Conservation (phyloP, 2,113 vertebrate genomes). For the Microtus pennsylvanicus region DNA sequence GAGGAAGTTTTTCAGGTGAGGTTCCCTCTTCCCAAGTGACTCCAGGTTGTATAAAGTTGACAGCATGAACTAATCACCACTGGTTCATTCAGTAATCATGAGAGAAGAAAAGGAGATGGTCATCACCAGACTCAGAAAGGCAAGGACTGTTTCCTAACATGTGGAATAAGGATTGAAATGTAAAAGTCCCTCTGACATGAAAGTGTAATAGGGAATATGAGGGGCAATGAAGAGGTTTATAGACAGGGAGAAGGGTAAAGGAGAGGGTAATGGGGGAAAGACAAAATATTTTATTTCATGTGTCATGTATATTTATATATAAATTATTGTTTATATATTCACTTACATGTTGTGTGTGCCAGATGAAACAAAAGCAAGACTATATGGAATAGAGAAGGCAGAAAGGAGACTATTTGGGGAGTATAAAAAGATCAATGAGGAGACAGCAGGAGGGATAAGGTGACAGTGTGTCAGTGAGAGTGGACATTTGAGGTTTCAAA, state of each 20-base stretch:
- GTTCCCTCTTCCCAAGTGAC: no score
- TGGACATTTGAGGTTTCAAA: neutral
- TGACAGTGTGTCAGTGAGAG: neutral
- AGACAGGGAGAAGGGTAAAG: neutral
- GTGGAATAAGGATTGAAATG: neutral
- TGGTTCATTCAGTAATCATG: neutral
- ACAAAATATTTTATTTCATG: neutral
- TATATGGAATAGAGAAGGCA: neutral
- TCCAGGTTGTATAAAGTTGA: no score
- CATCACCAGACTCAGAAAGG: neutral
- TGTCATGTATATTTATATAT: neutral
- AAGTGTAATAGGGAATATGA: neutral
- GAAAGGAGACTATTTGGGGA: neutral
- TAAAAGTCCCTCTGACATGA: neutral
- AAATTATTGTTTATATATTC: neutral
- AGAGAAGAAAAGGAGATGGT: constrained; percentile 18
- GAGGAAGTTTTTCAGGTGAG: neutral
- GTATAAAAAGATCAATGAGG: neutral
- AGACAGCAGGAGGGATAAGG: neutral
- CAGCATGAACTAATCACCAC: neutral
- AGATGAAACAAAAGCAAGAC: neutral
- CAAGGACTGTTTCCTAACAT: neutral
- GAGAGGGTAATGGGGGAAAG: neutral
- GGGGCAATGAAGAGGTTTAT: neutral
- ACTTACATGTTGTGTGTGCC: neutral